A percentile compares a stretch with the other conserved stretches of the same genome.
Conservation (phyloP, 2,113 vertebrate genomes). For the Marmota monax region DNA sequence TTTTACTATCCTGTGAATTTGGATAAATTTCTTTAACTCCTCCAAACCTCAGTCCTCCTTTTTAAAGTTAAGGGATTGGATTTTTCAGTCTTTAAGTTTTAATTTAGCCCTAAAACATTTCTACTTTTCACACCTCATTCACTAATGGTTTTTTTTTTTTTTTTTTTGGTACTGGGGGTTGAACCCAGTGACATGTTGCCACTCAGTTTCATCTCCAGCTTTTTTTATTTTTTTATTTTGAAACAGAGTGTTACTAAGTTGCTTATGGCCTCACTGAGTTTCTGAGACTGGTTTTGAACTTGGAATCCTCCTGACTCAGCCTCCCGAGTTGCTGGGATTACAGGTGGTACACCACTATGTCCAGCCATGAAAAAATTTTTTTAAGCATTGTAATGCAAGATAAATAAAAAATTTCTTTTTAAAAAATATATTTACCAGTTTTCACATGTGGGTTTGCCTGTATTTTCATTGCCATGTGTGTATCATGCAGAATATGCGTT, state of each 20-base stretch:
- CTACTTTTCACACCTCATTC: not conserved
- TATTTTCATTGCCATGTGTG: not conserved
- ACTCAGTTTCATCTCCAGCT: too few relatives aligned
- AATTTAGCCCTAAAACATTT: not conserved
- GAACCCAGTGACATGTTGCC: too few relatives aligned
- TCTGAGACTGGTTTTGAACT: too few relatives aligned
- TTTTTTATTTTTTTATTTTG: too few relatives aligned
- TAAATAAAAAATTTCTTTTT: not conserved
- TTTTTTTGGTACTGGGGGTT: too few relatives aligned
- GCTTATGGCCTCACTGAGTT: too few relatives aligned
- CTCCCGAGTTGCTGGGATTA: too few relatives aligned
- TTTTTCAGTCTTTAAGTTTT: not conserved
- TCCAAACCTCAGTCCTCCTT: not conserved
- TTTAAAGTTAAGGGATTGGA: not conserved
- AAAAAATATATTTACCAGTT: not conserved
- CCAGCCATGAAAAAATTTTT: not conserved
- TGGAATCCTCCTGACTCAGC: too few relatives aligned
- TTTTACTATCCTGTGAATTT: not conserved
- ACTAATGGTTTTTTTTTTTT: not conserved
- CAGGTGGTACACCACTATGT: too few relatives aligned
- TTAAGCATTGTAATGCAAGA: conserved; percentile 32
- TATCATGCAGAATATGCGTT: not conserved
- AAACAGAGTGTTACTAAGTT: too few relatives aligned
- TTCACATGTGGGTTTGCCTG: not conserved
- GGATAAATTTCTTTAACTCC: not conserved